These are phyloP conservation scores for Diachasma alloeum DNA, from an alignment of 1,140 invertebrate species.

Conservation along the genomic window DNA sequence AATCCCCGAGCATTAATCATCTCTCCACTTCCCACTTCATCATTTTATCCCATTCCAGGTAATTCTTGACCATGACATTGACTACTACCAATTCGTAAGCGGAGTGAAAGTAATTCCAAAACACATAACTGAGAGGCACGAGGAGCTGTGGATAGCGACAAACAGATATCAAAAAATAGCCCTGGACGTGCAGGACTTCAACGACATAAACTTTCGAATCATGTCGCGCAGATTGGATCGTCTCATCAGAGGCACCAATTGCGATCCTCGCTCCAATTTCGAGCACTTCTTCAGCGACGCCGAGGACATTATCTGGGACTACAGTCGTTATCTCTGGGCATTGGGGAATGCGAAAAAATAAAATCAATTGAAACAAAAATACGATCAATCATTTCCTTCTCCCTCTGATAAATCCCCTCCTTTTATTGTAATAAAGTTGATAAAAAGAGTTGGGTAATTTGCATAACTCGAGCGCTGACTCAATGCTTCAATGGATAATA, in stretches of 20 bases:
- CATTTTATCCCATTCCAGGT: constrained; percentile 41
- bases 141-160: constrained; percentile 72
- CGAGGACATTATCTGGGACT: neutral
- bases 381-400: no score
- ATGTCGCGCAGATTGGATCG: constrained; percentile 36
- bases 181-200: constrained; percentile 38
- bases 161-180: constrained; percentile 60
- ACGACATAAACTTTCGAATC: constrained; percentile 50
- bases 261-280: constrained; percentile 35
- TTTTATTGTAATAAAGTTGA: neutral
- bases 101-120: constrained; percentile 69
- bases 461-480: neutral
- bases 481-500: constrained; percentile 1
- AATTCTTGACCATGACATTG: constrained; percentile 61
- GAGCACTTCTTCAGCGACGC: neutral
- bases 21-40: neutral
- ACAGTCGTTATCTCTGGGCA: neutral
- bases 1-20: no score
- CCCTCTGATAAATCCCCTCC: neutral
- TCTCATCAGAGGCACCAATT: constrained; percentile 50
- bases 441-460: neutral
- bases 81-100: constrained; percentile 71
- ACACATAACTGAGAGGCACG: constrained; percentile 63
- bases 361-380: neutral
- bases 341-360: neutral